Evolutionary conservation across 2,888 invertebrate genomes (phyloP), one percentile per base, ranked within the genome.

Genomic region (Coremacera marginata): DNA sequence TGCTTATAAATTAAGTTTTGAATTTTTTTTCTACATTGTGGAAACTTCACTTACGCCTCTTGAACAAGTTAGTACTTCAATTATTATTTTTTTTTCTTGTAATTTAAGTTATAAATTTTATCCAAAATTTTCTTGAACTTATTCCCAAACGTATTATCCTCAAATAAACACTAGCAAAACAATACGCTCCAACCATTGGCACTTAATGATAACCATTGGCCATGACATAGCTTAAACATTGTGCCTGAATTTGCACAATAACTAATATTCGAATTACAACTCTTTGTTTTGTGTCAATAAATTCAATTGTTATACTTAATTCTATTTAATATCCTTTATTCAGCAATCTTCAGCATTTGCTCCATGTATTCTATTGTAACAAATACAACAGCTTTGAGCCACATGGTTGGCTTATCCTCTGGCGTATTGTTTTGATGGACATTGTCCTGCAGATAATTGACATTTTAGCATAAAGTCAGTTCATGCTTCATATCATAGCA

Each of bases 211-310:
- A n/a, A 19, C n/a, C 52, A 19, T 16, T 19, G 52, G 16, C 4
- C 9, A 19, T 52, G 62, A 16, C 5, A 14, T 27, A 2, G 62
- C 62, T 16, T n/a, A 19, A 27, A 62, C 8, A 31, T 27, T 62
- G 22, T 27, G 62, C 62, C 62, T 62, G 27, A 25, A 27, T 31
- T 62, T 62, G 27, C 16, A 11, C 31, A 62, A 62, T 25, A 31
- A 62, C 62, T 27, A 62, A 27, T 62, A 62, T 27, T 11, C 7
- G 37, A 8, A 37, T 37, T 5, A 37, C 37, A 37, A 19, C 19
- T 19, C n/a, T 62, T 22, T 62, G 62, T 62, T 62, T 62, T 62
- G 31, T 62, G 62, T 62, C 62, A 62, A 62, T 62, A 62, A 62
- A 62, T 62, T 62, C 62, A 62, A 62, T 62, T 62, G 62, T 27